Percentiles rank a stretch among this genome's conserved stretches.
Conservation (phyloP, 2,797 vertebrate species). For the Thalassophryne amazonica region DNA sequence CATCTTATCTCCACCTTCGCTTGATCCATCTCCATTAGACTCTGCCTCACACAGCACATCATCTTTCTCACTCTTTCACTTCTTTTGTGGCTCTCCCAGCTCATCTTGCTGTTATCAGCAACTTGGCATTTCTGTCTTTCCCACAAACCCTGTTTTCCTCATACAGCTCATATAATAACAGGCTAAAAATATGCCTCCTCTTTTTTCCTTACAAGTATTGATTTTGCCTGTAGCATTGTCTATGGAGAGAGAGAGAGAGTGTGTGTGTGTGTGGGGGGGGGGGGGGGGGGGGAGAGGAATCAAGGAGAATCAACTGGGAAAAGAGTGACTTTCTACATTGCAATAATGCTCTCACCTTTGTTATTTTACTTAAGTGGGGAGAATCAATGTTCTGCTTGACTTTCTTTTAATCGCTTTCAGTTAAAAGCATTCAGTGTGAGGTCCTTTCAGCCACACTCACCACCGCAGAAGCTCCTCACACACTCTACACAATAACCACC, state of each 20-base stretch:
- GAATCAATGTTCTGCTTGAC: slow-evolving; percentile 27
- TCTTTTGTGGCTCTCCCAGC: slow-evolving; percentile 41
- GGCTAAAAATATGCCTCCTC: slow-evolving; percentile 89
- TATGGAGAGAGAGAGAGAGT: slow-evolving; percentile 74
- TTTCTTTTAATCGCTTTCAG: slow-evolving; percentile 46
- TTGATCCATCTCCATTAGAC: slow-evolving; percentile 75
- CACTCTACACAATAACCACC: slow-evolving; percentile 55
- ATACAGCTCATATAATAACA: slow-evolving; percentile 83
- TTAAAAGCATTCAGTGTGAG: slow-evolving; percentile 41
- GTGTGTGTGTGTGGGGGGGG: slow-evolving; percentile 41
- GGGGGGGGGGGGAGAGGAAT: slow-evolving; percentile 59
- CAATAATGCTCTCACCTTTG: slow-evolving; percentile 60
- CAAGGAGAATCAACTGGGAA: slow-evolving; percentile 66
- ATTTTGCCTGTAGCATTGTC: slow-evolving; percentile 87
- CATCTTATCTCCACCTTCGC: slow-evolving; percentile 68
- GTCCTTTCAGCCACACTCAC: slow-evolving; percentile 20
- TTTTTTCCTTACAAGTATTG: slow-evolving; percentile 79
- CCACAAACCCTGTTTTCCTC: slow-evolving; percentile 80
- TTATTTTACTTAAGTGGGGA: slow-evolving; percentile 53
- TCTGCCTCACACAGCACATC: slow-evolving; percentile 33
- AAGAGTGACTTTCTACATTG: slow-evolving; percentile 62
- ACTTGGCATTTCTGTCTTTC: slow-evolving; percentile 72
- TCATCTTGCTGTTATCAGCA: slow-evolving; percentile 53
- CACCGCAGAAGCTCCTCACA: slow-evolving; percentile 14
- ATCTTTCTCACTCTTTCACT: slow-evolving; percentile 55